phyloP scores from a whole-genome alignment of 2,888 invertebrate genomes.

The Pterobdella sp. region DNA sequence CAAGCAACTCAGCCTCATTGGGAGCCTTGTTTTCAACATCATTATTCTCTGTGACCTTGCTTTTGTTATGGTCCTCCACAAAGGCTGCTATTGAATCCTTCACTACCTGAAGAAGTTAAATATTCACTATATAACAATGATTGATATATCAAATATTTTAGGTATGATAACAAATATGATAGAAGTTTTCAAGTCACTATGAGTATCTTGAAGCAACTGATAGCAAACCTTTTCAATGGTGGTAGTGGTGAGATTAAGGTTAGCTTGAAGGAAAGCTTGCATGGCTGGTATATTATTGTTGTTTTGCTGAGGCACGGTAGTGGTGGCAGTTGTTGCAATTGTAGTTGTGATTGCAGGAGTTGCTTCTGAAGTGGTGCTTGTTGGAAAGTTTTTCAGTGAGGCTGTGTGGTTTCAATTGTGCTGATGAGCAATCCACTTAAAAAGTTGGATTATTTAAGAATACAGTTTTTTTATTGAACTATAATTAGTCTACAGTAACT shows the following conservation, averaged over 20 bases:
- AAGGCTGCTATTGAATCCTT: constrained; percentile 5
- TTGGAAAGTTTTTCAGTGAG: background rate
- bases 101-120: too few species aligned
- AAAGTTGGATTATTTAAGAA: too few species aligned
- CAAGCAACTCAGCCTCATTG: constrained; percentile 5
- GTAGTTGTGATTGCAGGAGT: background rate
- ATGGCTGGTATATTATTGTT: background rate
- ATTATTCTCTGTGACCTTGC: background rate
- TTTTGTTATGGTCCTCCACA: constrained; percentile 8
- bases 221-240: constrained; percentile 8
- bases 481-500: too few species aligned
- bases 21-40: constrained; percentile 7
- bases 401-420: background rate
- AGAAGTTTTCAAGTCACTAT: too few species aligned
- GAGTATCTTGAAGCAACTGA: too few species aligned
- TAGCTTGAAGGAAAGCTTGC: constrained; percentile 4
- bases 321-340: background rate
- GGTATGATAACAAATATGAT: too few species aligned
- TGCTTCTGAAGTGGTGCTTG: background rate
- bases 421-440: background rate
- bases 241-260: background rate
- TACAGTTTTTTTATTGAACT: too few species aligned
- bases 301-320: background rate
- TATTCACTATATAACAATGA: too few species aligned
- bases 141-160: too few species aligned